phyloP scores from a whole-genome alignment of 2,888 invertebrate species.

The Galeruca laticollis region DNA sequence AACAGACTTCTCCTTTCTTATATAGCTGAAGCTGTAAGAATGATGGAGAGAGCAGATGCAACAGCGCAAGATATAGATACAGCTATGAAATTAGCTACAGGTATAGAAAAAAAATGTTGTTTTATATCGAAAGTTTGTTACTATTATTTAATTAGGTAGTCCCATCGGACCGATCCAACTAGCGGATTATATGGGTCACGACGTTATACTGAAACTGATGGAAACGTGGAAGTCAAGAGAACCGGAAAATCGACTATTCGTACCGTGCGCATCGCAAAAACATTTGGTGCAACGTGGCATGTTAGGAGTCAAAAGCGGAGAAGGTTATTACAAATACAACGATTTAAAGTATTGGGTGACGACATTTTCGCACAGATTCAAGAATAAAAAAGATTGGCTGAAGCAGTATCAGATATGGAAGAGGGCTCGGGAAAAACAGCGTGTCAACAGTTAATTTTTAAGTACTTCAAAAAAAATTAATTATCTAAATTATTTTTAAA shows the following conservation, averaged over 20 bases:
- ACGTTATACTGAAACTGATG: constrained; percentile 13
- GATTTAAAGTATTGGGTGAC: constrained; percentile 29
- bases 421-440: background rate
- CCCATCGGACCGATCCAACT: constrained; percentile 26
- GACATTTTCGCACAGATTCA: constrained; percentile 16
- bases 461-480: no score
- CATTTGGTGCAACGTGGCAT: constrained; percentile 12
- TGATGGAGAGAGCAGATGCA: constrained; percentile 24
- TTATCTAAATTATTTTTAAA: no score
- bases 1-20: constrained; percentile 28
- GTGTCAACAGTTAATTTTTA: background rate
- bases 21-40: constrained; percentile 26
- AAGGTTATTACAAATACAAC: constrained; percentile 31
- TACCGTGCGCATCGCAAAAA: constrained; percentile 25
- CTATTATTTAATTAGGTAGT: constrained; percentile 4
- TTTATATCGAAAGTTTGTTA: background rate
- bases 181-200: constrained; percentile 29
- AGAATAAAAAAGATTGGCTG: constrained; percentile 29
- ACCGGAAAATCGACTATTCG: constrained; percentile 23
- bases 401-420: constrained; percentile 27
- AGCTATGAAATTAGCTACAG: constrained; percentile 24
- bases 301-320: constrained; percentile 23
- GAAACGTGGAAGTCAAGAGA: constrained; percentile 12
- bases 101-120: background rate
- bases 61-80: constrained; percentile 23